Evolutionary conservation across 2,797 vertebrate genomes (phyloP).

Genomic region (Botia kubotai): DNA sequence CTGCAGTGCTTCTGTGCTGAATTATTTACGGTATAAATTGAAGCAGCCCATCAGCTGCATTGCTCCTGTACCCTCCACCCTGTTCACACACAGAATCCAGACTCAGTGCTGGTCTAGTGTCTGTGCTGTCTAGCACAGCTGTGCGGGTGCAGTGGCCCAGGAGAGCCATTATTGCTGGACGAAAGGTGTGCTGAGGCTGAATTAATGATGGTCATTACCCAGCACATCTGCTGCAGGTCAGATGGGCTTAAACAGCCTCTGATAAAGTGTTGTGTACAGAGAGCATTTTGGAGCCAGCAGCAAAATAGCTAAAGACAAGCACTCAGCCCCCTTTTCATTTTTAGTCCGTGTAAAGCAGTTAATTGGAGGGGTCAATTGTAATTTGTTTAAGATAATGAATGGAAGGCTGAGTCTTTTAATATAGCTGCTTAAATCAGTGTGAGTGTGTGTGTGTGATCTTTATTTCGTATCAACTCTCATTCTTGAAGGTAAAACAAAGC

Average conservation of each 20-base stretch:
- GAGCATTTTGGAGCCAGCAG: slow-evolving; percentile 5
- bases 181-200: slow-evolving; percentile 50
- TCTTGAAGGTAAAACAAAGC: slow-evolving; percentile 44
- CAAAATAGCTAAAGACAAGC: slow-evolving; percentile 15
- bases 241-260: slow-evolving; percentile 45
- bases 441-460: not conserved
- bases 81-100: slow-evolving; percentile 10
- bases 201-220: slow-evolving; percentile 62
- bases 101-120: slow-evolving; percentile 43
- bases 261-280: slow-evolving; percentile 27
- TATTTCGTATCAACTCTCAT: slow-evolving; percentile 29
- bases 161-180: slow-evolving; percentile 52
- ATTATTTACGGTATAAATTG: slow-evolving; percentile 60
- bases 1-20: slow-evolving; percentile 50
- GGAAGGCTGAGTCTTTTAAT: slow-evolving; percentile 17
- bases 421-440: not conserved
- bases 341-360: slow-evolving; percentile 13
- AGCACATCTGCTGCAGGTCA: slow-evolving; percentile 57
- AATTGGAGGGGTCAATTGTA: slow-evolving; percentile 13
- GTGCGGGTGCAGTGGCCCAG: slow-evolving; percentile 52
- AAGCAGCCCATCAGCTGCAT: slow-evolving; percentile 47
- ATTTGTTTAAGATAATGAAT: slow-evolving; percentile 14
- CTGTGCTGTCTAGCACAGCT: slow-evolving; percentile 29
- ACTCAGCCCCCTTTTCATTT: slow-evolving; percentile 1
- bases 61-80: slow-evolving; percentile 38